Percentiles rank a stretch among this genome's conserved stretches.
Conservation (phyloP, 2,797 vertebrate genomes). For the Muraenolepis orangiensis region DNA sequence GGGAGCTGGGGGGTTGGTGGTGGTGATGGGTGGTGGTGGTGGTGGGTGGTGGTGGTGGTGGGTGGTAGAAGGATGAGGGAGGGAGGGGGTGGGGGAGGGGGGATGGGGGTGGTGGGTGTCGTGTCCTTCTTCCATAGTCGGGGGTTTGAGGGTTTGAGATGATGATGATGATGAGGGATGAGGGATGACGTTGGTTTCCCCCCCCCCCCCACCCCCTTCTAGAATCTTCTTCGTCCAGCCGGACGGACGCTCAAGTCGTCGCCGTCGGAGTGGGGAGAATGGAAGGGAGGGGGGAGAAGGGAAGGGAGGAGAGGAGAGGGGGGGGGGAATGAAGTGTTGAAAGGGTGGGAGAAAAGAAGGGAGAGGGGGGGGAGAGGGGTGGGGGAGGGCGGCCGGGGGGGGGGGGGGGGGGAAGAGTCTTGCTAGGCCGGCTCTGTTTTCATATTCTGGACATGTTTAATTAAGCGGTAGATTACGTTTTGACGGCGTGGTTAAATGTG, state of each 20-base stretch:
- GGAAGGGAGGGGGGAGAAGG: no score
- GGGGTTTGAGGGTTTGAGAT: no score
- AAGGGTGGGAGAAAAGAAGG: constrained; percentile 67
- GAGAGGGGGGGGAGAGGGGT: no score
- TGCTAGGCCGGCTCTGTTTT: constrained; percentile 80
- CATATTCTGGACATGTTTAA: constrained; percentile 85
- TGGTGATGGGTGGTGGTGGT: background rate
- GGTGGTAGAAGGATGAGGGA: background rate
- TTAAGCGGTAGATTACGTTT: constrained; percentile 92
- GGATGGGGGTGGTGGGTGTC: no score
- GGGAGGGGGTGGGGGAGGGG: no score
- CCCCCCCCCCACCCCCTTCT: no score
- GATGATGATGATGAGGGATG: no score
- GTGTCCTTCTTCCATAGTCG: no score
- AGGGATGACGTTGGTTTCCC: no score
- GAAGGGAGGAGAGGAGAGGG: constrained; percentile 33
- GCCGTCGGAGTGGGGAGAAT: no score
- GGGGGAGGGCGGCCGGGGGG: constrained; percentile 41
- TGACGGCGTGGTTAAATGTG: constrained; percentile 83
- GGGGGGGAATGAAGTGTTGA: constrained; percentile 73
- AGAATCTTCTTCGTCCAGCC: no score
- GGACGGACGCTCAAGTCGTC: no score
- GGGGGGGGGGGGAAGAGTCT: constrained; percentile 74
- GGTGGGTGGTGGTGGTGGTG: constrained; percentile 1
- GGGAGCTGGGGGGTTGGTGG: accelerated